Base-by-base conservation (phyloP, 1,140 invertebrate species). In the Zophobas atratus region DNA sequence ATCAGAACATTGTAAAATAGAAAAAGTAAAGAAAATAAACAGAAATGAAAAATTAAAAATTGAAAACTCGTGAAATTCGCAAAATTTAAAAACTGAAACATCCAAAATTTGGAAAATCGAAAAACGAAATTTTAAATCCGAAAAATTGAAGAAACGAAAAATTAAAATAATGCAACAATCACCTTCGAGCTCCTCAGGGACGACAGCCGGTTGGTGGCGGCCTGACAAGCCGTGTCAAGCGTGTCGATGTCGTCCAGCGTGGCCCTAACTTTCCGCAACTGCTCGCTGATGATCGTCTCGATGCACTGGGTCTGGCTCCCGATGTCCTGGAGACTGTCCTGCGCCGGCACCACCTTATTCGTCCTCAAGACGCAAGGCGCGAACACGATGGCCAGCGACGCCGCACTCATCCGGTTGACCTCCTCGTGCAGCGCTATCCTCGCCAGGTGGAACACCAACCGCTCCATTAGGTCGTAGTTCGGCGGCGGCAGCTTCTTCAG, bases 331-430 rank as follows among this genome's bases (percentile, higher is more conserved):
- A 98, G 88, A 81, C 95, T 95, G 85, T 97, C 96, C 87, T 98
- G 97, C 8, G 96, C 96, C 39, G 95, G 95, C 67, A 97, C 89
- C 55, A 92, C 86, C 85, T 95, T 93, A 86, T 95, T 95, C 41
- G 96, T 96, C 63, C 96, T 89, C 74, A 99, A 88, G 70, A 99
- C 94, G 87, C 96, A 98, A 3, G 97, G 97, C 6, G 97, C 96
- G 88, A 98, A 98, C 55, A 99, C 96, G 80, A 98, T 97, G 20
- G 97, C 96, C 70, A 99, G 87, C 49, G 96, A 95, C 82, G 95
- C 95, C 0, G 95, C 90, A 79, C 93, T 95, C 97, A 99, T 99
- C 76, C 95, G 92, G 87, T 98, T 99, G 75, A 93, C 93, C 41
- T 95, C 90, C 88, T 98, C 96, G 82, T 96, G 92, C 20, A 94